A percentile compares a stretch with the other conserved stretches of the same genome.
phyloP scores from a whole-genome alignment of 2,888 invertebrate genomes.

The Nycteola revayana region DNA sequence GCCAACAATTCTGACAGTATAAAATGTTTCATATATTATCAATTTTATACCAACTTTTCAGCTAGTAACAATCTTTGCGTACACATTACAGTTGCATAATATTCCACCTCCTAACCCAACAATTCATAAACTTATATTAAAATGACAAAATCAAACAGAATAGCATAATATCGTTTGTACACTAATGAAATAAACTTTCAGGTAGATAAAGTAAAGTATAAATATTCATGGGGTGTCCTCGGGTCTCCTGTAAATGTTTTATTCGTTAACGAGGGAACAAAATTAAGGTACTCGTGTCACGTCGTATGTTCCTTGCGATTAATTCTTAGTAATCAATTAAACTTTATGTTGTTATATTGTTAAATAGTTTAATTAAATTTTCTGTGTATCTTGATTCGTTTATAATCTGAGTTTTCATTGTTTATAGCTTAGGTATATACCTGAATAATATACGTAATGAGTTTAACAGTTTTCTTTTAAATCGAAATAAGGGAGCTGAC shows the following conservation, averaged over 20 bases:
- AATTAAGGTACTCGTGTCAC: constrained; percentile 79
- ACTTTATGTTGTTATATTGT: constrained; percentile 37
- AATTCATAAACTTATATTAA: constrained; percentile 7
- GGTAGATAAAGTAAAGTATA: constrained; percentile 66
- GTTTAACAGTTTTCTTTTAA: too few relatives aligned
- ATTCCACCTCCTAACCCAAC: too few relatives aligned
- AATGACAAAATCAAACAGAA: constrained; percentile 4
- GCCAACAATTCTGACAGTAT: too few relatives aligned
- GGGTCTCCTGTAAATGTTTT: constrained; percentile 77
- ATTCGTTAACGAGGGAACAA: constrained; percentile 76
- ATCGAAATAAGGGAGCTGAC: too few relatives aligned
- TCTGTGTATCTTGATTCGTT: too few relatives aligned
- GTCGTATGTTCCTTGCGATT: constrained; percentile 71
- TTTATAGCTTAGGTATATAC: too few relatives aligned
- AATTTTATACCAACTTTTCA: too few relatives aligned
- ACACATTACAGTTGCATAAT: too few relatives aligned
- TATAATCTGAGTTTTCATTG: too few relatives aligned
- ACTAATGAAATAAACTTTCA: constrained; percentile 78
- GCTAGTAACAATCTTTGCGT: too few relatives aligned
- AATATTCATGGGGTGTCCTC: constrained; percentile 70
- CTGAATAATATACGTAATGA: too few relatives aligned
- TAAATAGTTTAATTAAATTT: neutral
- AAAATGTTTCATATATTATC: too few relatives aligned
- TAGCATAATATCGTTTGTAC: constrained; percentile 39
- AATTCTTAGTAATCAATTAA: constrained; percentile 71